Percentiles rank a stretch among this genome's conserved stretches.
phyloP scores from a whole-genome alignment of 1,140 invertebrate genomes.

The Drosophila dunni region DNA sequence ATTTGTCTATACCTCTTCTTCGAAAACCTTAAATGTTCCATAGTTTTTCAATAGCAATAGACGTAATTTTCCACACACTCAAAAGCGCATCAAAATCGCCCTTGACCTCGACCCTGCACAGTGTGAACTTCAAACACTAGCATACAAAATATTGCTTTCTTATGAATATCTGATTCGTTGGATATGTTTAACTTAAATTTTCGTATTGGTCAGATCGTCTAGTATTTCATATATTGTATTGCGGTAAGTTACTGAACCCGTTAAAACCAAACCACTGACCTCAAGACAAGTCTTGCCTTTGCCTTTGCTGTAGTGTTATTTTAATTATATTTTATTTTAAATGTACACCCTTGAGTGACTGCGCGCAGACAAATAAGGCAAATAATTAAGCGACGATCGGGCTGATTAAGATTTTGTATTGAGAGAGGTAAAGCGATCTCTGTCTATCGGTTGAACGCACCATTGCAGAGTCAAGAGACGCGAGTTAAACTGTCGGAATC shows the following conservation, averaged over 20 bases:
- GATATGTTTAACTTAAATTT: background rate
- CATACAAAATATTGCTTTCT: slow-evolving; percentile 18
- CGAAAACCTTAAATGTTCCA: slow-evolving; percentile 44
- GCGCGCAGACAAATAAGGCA: slow-evolving; percentile 68
- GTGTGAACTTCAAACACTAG: slow-evolving; percentile 31
- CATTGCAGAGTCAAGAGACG: slow-evolving; percentile 39
- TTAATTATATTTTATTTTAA: slow-evolving; percentile 15
- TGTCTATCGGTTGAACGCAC: slow-evolving; percentile 59
- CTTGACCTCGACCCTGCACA: slow-evolving; percentile 66
- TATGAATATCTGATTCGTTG: slow-evolving; percentile 4
- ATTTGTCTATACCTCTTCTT: background rate
- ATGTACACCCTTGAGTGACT: slow-evolving; percentile 64
- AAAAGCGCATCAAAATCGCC: slow-evolving; percentile 28
- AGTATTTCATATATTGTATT: background rate
- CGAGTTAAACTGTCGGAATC: slow-evolving; percentile 21
- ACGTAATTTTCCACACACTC: slow-evolving; percentile 52
- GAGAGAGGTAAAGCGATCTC: slow-evolving; percentile 1
- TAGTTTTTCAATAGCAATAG: slow-evolving; percentile 40
- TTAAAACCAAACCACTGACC: slow-evolving; percentile 74
- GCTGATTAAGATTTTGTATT: slow-evolving; percentile 54
- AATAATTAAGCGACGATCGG: slow-evolving; percentile 55
- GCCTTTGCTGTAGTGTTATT: slow-evolving; percentile 10
- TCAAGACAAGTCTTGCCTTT: slow-evolving; percentile 46
- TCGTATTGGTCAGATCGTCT: slow-evolving; percentile 1
- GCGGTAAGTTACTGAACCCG: slow-evolving; percentile 41